Evolutionary conservation across 2,113 vertebrate species (phyloP).

Genomic region (Genyomyrus donnyi): DNA sequence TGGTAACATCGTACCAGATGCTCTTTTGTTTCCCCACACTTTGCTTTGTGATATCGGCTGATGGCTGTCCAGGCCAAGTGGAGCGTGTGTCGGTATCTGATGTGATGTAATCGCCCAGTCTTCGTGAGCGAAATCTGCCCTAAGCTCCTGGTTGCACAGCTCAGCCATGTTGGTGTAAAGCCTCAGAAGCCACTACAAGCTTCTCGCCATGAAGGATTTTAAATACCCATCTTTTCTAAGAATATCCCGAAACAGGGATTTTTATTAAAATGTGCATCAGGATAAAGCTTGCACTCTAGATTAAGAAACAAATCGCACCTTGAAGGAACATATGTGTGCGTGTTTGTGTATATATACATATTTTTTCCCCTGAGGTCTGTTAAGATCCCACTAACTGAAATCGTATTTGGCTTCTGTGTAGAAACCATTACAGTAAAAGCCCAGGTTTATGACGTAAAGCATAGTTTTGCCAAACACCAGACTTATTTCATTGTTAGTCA

Average conservation of each 20-base stretch:
- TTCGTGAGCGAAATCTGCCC: background rate
- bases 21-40: background rate
- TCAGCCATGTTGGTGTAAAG: background rate
- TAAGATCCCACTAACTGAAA: slow-evolving; percentile 17
- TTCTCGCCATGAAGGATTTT: background rate
- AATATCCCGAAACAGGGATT: background rate
- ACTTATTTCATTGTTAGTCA: slow-evolving; percentile 18
- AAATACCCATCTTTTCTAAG: background rate
- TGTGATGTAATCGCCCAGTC: background rate
- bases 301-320: background rate
- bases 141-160: background rate
- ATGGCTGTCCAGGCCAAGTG: background rate
- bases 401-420: background rate
- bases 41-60: background rate
- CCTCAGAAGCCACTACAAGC: background rate
- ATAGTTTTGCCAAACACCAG: slow-evolving; percentile 38
- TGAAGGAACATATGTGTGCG: background rate
- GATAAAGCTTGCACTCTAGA: background rate
- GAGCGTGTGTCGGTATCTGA: background rate
- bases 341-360: background rate
- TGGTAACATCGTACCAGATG: background rate
- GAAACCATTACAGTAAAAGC: slow-evolving; percentile 22
- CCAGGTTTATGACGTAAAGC: slow-evolving; percentile 28
- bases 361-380: background rate
- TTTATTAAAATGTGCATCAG: background rate